Evolutionary conservation across 2,797 vertebrate genomes (phyloP).

Genomic region (Manis javanica): DNA sequence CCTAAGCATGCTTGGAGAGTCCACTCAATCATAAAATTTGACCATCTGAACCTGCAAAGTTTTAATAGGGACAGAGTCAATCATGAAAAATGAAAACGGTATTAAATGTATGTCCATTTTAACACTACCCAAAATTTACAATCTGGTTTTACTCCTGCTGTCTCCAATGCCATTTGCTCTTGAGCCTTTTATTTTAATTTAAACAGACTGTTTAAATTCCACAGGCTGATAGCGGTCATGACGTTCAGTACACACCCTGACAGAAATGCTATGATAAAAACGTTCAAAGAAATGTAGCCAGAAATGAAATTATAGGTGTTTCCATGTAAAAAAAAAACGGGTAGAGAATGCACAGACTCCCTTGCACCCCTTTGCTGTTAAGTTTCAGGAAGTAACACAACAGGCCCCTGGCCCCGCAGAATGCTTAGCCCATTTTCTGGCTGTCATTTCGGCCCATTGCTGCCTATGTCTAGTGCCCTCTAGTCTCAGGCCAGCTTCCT

Average conservation of each 20-base stretch:
- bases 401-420: background rate
- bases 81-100: slow-evolving; percentile 79
- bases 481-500: slow-evolving; percentile 42
- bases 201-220: slow-evolving; percentile 74
- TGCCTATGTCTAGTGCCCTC: slow-evolving; percentile 41
- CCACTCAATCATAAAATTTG: slow-evolving; percentile 83
- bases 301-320: slow-evolving; percentile 71
- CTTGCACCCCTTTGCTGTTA: background rate
- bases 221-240: slow-evolving; percentile 76
- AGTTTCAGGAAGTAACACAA: background rate
- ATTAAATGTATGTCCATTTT: slow-evolving; percentile 41
- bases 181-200: slow-evolving; percentile 77
- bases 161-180: slow-evolving; percentile 63
- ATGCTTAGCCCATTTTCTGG: background rate
- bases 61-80: slow-evolving; percentile 82
- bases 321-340: slow-evolving; percentile 67
- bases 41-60: slow-evolving; percentile 80
- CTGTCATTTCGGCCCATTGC: slow-evolving; percentile 15
- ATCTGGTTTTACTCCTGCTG: slow-evolving; percentile 2
- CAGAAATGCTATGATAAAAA: slow-evolving; percentile 81
- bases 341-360: slow-evolving; percentile 49
- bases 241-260: slow-evolving; percentile 63
- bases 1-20: slow-evolving; percentile 80
- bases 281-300: slow-evolving; percentile 76
- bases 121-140: slow-evolving; percentile 35